Base-by-base conservation (phyloP, 2,888 invertebrate genomes). In the Drosophila recens region DNA sequence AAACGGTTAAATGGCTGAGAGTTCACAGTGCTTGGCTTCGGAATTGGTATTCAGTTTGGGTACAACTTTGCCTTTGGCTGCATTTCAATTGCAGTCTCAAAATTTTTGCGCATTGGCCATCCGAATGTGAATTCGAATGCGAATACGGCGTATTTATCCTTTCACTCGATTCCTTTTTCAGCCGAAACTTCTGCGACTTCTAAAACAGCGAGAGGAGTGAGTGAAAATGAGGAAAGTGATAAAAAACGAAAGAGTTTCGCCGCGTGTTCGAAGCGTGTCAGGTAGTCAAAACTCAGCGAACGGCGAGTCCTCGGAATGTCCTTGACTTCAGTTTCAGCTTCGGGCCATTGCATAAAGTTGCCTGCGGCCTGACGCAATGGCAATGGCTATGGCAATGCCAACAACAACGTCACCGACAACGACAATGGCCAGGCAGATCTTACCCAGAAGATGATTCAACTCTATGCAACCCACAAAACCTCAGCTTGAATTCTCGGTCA, bases 381-480 rank as follows among this genome's bases (percentile, higher is more conserved):
- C 46, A 33, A 80, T 64, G 66, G 45, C 46, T 27, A 66, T 71
- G 52, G 6, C 8, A 27, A 6, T 27, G 27, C 27, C 5, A 27
- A 27, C 27, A 27, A 27, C 27, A 33, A 20, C 9, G 27, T 5
- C 5, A 27, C 1, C 27, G 5, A 27, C 27, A 33, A 20, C 9
- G 13, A 76, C 76, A 76, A 66, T 71, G 52, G 6, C 15, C 84
- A 86, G 89, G 87, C 82, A 88, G 63, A 5, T 15, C 30, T 51
- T 72, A 80, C 52, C 58, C 53, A 62, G 61, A 66, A 68, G 57
- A 87, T 88, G 89, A 82, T 89, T 80, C 87, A 82, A 82, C 87
- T 86, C 68, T 76, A 82, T 89, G 87, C 83, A 82, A 89, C 89
- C 82, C 82, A 67, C 89, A 89, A 88, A 82, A 82, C 80, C 81